A percentile compares a stretch with the other conserved stretches of the same genome.
These are phyloP conservation scores for Fistularia tabacaria DNA, from an alignment of 2,797 vertebrate genomes.

Conservation along the genomic window DNA sequence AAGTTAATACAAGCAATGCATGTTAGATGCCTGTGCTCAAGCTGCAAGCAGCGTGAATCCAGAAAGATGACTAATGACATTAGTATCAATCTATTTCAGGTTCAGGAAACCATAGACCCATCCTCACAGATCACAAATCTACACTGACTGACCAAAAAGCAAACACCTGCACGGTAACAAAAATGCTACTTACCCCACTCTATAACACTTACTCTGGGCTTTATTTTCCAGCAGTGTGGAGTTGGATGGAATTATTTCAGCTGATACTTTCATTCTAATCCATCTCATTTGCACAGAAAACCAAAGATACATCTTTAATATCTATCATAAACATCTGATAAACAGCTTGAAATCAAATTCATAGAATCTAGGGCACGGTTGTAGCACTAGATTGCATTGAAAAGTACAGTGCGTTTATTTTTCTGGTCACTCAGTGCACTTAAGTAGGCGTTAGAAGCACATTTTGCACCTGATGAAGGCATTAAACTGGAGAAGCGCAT, in stretches of 20 bases:
- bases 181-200: background rate
- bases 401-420: conserved; percentile 8
- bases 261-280: too few species aligned
- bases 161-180: conserved; percentile 5
- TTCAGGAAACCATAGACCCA: conserved; percentile 4
- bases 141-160: conserved; percentile 64
- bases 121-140: conserved; percentile 21
- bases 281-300: too few species aligned
- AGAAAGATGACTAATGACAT: conserved; percentile 25
- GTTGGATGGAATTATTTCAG: too few species aligned
- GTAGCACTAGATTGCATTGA: background rate
- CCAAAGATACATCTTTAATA: too few species aligned
- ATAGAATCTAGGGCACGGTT: background rate
- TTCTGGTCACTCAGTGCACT: conserved; percentile 61
- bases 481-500: conserved; percentile 45
- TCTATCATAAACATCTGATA: too few species aligned
- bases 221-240: too few species aligned
- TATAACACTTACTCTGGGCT: background rate
- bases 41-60: conserved; percentile 24
- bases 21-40: conserved; percentile 48
- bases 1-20: conserved; percentile 38
- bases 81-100: conserved; percentile 32
- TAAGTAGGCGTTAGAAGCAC: conserved; percentile 23
- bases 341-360: background rate
- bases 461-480: conserved; percentile 34